A percentile compares a stretch with the other conserved stretches of the same genome.
Evolutionary conservation across 2,888 invertebrate species (phyloP).

Genomic region (Hypolimnas misippus): DNA sequence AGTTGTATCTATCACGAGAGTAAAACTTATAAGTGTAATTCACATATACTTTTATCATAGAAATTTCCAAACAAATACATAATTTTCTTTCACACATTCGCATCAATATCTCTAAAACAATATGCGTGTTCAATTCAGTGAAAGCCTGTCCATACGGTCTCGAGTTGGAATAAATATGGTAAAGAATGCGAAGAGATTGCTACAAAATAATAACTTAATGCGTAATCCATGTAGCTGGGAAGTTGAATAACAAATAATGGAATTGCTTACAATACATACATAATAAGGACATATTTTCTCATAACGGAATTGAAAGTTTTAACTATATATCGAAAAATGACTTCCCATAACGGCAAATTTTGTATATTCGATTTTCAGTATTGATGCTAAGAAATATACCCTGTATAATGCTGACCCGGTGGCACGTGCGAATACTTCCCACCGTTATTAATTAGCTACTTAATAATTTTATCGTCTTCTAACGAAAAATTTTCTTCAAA

Average conservation of each 20-base stretch:
- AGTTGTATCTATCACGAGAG: too few relatives aligned
- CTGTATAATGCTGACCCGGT: too few relatives aligned
- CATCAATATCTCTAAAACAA: slow-evolving; percentile 29
- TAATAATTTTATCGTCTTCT: too few relatives aligned
- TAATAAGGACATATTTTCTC: not conserved
- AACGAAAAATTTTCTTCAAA: too few relatives aligned
- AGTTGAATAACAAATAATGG: not conserved
- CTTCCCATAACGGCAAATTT: not conserved
- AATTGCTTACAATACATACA: not conserved
- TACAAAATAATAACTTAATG: slow-evolving; percentile 43
- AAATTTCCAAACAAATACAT: not conserved
- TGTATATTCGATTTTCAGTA: too few relatives aligned
- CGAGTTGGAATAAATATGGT: slow-evolving; percentile 21
- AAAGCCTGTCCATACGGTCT: slow-evolving; percentile 34
- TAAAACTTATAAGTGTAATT: too few relatives aligned
- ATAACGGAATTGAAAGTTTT: too few relatives aligned
- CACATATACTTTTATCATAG: too few relatives aligned
- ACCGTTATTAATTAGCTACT: too few relatives aligned
- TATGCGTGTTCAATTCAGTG: slow-evolving; percentile 37
- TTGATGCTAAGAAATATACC: too few relatives aligned
- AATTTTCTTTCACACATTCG: slow-evolving; percentile 15
- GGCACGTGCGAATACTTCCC: too few relatives aligned
- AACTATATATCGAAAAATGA: not conserved
- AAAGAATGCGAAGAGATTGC: slow-evolving; percentile 26
- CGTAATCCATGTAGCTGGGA: slow-evolving; percentile 32